A percentile compares a stretch with the other conserved stretches of the same genome.
These are phyloP conservation scores for Bombus vancouverensis DNA, from an alignment of 1,140 invertebrate genomes.

Conservation along the genomic window DNA sequence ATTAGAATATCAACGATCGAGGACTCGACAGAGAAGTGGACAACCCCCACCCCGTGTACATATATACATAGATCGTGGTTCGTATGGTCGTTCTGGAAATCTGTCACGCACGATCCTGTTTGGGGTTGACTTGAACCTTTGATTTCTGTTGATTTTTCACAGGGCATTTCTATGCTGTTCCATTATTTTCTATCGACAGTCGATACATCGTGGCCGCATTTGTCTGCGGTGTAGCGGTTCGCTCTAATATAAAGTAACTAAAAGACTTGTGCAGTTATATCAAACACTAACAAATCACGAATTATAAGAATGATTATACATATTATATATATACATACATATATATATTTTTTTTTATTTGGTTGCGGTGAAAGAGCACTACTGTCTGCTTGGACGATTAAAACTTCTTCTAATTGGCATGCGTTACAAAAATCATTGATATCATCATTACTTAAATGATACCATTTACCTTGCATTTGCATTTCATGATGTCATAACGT, in stretches of 20 bases:
- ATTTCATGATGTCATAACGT: conserved; percentile 73
- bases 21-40: conserved; percentile 20
- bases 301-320: conserved; percentile 61
- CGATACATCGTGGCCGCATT: conserved; percentile 67
- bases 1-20: conserved; percentile 66
- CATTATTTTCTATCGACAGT: conserved; percentile 71
- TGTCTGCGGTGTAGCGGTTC: conserved; percentile 67
- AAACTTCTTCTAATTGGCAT: conserved; percentile 82
- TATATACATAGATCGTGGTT: not conserved
- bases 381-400: conserved; percentile 82
- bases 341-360: conserved; percentile 56
- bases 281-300: conserved; percentile 79
- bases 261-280: conserved; percentile 82
- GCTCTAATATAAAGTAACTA: conserved; percentile 67
- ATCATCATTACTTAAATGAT: conserved; percentile 79
- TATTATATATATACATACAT: conserved; percentile 39
- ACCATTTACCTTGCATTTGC: conserved; percentile 75
- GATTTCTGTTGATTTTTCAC: conserved; percentile 74
- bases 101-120: not conserved
- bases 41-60: not conserved
- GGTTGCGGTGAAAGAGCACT: conserved; percentile 83
- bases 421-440: conserved; percentile 80
- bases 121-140: conserved; percentile 11
- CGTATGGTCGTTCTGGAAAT: not conserved
- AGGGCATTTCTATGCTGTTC: conserved; percentile 76